Percentiles rank a stretch among this genome's conserved stretches.
Evolutionary conservation across 2,113 vertebrate genomes (phyloP).

Genomic region (Bungarus multicinctus): DNA sequence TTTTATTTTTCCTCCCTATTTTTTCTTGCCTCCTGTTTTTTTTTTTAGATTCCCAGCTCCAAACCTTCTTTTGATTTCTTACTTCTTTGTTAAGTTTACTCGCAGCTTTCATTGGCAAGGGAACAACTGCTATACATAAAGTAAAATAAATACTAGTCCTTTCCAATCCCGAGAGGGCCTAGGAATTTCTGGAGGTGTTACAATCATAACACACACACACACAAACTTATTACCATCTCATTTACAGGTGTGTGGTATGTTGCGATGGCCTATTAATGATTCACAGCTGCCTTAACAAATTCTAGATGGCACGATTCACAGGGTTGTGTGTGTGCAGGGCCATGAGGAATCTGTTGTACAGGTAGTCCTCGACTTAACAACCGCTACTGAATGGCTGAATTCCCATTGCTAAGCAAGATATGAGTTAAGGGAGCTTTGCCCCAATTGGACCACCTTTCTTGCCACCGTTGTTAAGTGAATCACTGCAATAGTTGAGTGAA

Average conservation of each 20-base stretch:
- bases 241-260: slow-evolving; percentile 37
- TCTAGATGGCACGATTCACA: slow-evolving; percentile 42
- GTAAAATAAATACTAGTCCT: not conserved
- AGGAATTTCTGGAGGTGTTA: not conserved
- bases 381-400: not conserved
- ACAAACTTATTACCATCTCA: slow-evolving; percentile 2
- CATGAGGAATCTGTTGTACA: not conserved
- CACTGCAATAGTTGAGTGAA: not conserved
- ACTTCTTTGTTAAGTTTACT: not conserved
- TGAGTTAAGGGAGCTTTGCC: not conserved
- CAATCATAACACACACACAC: not conserved
- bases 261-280: slow-evolving; percentile 61
- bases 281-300: slow-evolving; percentile 58
- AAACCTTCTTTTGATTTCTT: not conserved
- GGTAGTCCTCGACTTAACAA: not conserved
- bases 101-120: not conserved
- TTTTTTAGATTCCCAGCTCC: not conserved
- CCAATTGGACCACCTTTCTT: not conserved
- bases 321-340: not conserved
- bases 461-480: not conserved
- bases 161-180: accelerated
- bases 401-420: not conserved
- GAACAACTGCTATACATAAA: not conserved
- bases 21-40: not conserved
- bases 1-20: not conserved